Conservation (phyloP, 2,888 invertebrate genomes). For the Parapristionchus giblindavisi region DNA sequence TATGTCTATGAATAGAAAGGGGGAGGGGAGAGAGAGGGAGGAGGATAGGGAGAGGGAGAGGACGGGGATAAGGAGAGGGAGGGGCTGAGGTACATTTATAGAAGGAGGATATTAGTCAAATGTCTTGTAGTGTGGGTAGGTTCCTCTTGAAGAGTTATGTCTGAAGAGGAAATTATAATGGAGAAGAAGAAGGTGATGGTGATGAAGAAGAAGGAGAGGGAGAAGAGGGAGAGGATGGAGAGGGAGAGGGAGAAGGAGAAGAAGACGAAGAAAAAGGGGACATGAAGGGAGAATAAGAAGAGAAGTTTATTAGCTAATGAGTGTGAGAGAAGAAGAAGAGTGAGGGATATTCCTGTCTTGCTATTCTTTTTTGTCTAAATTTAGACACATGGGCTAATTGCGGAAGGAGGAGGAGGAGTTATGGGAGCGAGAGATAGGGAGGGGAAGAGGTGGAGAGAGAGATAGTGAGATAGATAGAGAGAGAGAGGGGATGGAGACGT, state of each 20-base stretch:
- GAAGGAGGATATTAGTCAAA: too few species aligned
- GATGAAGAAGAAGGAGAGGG: neutral
- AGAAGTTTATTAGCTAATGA: slow-evolving; percentile 18
- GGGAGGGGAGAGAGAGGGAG: too few species aligned
- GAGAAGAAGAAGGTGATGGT: neutral
- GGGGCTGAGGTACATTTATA: too few species aligned
- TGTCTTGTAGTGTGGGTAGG: too few species aligned
- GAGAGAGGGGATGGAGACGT: neutral
- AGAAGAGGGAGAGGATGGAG: neutral
- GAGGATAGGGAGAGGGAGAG: too few species aligned
- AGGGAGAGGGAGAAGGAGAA: neutral
- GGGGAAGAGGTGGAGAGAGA: neutral
- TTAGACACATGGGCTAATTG: neutral
- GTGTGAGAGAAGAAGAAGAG: neutral
- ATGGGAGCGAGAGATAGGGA: slow-evolving; percentile 4
- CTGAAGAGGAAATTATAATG: too few species aligned
- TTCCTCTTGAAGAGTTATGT: too few species aligned
- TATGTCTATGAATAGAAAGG: too few species aligned
- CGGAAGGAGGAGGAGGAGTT: neutral
- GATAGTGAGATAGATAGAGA: neutral
- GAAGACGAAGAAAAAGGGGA: neutral
- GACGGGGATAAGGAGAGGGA: too few species aligned
- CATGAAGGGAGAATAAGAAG: neutral
- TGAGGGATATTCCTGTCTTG: too few species aligned
- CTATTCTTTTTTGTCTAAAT: too few species aligned